Evolutionary conservation across 2,797 vertebrate genomes (phyloP).

Genomic region (Chelidonichthys spinosus): DNA sequence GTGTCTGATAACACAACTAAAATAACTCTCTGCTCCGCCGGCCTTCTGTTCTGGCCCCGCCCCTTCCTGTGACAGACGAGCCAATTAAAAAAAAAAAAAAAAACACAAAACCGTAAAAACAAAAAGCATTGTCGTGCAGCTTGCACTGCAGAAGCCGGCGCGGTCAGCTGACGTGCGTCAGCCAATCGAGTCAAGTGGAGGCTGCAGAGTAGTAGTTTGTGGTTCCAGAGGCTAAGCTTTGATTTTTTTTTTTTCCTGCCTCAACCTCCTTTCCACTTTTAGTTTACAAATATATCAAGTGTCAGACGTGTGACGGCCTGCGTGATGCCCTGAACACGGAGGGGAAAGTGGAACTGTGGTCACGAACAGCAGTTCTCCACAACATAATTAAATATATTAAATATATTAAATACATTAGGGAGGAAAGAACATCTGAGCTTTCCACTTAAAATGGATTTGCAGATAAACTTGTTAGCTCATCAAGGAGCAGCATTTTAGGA

Average conservation of each 20-base stretch:
- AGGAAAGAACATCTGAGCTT: conserved; percentile 4
- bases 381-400: neutral
- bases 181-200: conserved; percentile 56
- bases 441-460: conserved; percentile 20
- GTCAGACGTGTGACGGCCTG: conserved; percentile 48
- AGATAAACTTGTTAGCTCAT: conserved; percentile 30
- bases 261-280: conserved; percentile 71
- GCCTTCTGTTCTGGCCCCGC: conserved; percentile 38
- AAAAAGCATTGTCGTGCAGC: conserved; percentile 44
- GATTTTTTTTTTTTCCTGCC: conserved; percentile 64
- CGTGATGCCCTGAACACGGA: conserved; percentile 25
- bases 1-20: conserved; percentile 73
- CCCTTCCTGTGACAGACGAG: conserved; percentile 8
- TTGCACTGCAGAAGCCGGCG: conserved; percentile 33
- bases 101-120: conserved; percentile 10
- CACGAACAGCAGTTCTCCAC: neutral
- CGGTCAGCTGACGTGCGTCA: conserved; percentile 65
- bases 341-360: conserved; percentile 12
- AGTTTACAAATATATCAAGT: conserved; percentile 64
- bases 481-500: conserved; percentile 7
- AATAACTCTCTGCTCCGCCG: conserved; percentile 60
- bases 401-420: too few relatives aligned
- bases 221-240: conserved; percentile 54
- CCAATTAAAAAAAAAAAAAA: conserved; percentile 38
- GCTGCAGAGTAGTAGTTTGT: conserved; percentile 65